These are phyloP conservation scores for Propithecus deckenii DNA, from an alignment of 2,797 vertebrate genomes.

Conservation along the genomic window DNA sequence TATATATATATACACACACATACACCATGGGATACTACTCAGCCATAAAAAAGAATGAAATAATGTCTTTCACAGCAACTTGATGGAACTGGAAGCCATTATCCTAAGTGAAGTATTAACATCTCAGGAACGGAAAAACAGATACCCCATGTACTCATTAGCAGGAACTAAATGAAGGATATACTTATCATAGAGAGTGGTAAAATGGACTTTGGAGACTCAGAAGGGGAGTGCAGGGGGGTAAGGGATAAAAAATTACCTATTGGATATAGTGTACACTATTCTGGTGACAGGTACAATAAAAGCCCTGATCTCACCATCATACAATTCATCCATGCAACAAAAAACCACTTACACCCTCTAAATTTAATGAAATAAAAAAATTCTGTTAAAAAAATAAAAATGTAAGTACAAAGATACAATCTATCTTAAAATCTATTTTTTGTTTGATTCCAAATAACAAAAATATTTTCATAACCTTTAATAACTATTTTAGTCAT, in stretches of 20 bases:
- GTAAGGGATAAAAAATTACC: neutral
- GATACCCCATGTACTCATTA: neutral
- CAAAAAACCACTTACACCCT: neutral
- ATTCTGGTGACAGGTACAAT: neutral
- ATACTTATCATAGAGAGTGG: neutral
- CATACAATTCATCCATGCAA: neutral
- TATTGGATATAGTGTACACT: neutral
- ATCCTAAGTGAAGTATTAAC: neutral
- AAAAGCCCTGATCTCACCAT: neutral
- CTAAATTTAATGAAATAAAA: neutral
- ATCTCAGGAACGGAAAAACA: neutral
- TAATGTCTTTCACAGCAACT: neutral
- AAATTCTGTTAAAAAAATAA: neutral
- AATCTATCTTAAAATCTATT: constrained; percentile 21
- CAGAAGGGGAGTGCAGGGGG: neutral
- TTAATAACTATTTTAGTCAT: neutral
- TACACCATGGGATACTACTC: neutral
- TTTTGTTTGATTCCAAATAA: neutral
- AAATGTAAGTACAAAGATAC: constrained; percentile 2
- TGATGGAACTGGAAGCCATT: neutral
- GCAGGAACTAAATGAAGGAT: neutral
- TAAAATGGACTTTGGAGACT: neutral
- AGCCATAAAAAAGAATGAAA: neutral
- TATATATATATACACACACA: too few species aligned
- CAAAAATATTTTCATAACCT: neutral